Evolutionary conservation across 1,140 invertebrate species (phyloP).

Genomic region (Bombus fervidus): DNA sequence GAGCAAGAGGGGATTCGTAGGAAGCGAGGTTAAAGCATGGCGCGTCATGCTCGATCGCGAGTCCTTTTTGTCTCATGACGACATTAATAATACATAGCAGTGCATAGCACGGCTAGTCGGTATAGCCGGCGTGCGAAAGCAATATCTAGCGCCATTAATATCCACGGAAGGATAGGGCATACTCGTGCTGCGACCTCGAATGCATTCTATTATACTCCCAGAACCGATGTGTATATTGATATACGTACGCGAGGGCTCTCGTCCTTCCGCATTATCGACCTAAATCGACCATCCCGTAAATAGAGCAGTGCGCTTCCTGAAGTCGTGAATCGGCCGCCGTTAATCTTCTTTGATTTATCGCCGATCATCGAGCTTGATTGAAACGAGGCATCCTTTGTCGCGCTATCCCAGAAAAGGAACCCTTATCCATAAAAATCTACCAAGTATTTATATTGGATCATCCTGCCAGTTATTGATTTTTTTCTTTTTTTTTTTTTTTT

Average conservation of each 20-base stretch:
- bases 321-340: conserved; percentile 43
- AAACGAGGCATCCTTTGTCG: neutral
- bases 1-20: neutral
- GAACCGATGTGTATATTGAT: conserved; percentile 55
- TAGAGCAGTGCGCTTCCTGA: conserved; percentile 45
- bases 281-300: conserved; percentile 47
- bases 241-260: conserved; percentile 54
- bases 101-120: conserved; percentile 12
- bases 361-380: conserved; percentile 18
- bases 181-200: conserved; percentile 54
- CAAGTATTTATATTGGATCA: neutral
- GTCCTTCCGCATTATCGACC: conserved; percentile 56
- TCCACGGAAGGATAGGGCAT: conserved; percentile 69
- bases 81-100: conserved; percentile 68
- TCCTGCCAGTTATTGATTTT: neutral
- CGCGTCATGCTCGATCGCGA: conserved; percentile 48
- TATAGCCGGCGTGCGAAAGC: conserved; percentile 68
- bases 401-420: neutral
- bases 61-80: conserved; percentile 59
- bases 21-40: conserved; percentile 36
- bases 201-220: conserved; percentile 72
- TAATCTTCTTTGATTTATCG: conserved; percentile 51
- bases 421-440: too few relatives aligned
- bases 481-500: too few relatives aligned
- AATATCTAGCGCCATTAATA: conserved; percentile 77